Conservation (phyloP, 2,888 invertebrate genomes). For the Tipula confusa region DNA sequence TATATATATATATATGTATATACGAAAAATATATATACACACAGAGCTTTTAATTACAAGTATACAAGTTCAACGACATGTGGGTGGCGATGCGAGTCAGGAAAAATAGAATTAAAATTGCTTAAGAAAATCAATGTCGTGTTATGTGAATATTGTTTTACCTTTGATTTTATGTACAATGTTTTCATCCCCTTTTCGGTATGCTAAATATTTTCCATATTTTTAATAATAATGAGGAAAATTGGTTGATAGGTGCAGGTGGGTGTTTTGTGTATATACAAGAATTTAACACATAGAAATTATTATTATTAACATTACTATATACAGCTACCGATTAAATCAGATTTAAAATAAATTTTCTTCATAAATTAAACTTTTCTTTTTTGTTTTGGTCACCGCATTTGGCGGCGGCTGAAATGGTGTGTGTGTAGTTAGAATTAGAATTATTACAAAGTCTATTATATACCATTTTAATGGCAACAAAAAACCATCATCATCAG, state of each 20-base stretch:
- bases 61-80: background rate
- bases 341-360: background rate
- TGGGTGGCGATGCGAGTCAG: too few relatives aligned
- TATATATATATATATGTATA: background rate
- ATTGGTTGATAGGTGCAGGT: background rate
- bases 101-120: background rate
- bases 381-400: background rate
- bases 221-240: background rate
- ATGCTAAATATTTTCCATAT: background rate
- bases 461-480: background rate
- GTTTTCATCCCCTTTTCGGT: background rate
- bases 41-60: background rate
- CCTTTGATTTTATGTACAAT: background rate
- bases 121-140: slow-evolving; percentile 21
- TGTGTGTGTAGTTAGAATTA: background rate
- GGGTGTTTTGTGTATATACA: background rate
- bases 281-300: background rate
- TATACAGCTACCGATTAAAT: background rate
- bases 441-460: background rate
- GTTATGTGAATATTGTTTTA: background rate
- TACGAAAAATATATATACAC: background rate
- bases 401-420: background rate
- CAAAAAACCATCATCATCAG: background rate
- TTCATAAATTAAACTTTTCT: background rate
- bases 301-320: background rate